Evolutionary conservation across 64 coral and sea anemone genomes (phyloP), one percentile per base, ranked within the genome.

Genomic region (Catalaphyllia jardinei): DNA sequence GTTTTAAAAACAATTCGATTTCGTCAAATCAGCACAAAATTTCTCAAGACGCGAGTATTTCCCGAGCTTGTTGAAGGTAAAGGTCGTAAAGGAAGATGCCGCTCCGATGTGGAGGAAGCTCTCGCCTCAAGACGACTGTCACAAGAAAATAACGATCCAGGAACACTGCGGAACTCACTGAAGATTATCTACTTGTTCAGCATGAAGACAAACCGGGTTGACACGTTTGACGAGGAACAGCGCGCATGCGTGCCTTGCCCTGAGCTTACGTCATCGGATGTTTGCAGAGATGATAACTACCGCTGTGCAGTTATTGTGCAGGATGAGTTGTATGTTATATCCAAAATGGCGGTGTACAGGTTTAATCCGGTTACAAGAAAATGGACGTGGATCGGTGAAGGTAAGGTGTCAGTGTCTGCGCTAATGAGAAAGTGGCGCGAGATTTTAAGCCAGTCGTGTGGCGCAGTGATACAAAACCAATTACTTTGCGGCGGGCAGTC

Each of bases 311-410:
- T 38, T 38, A 8, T 75, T 19, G 73, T 75, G 31, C 30, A 75
- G 73, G 73, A 46, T 4, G 73, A 75, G 33, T 17, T 75, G 15
- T 38, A 75, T 20, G 35, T 75, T 20, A 35, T 75, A 8, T 75
- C 73, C 13, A 75, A 46, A 31, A 75, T 3, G 33, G 31, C 30
- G 29, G 73, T 75, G 73, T 49, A 8, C 29, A 49, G 73, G 19
- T 75, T 75, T 46, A 75, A 75, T 46, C 73, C 30, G 4, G 73
- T 75, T 31, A 75, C 73, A 42, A 75, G 18, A 20, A 75, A 75
- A 75, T 75, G 73, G 73, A 75, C 73, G 39, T 75, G 73, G 73
- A 31, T 75, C 39, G 73, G 73, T 9, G 73, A 75, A 30, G 73
- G 73, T 75, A 75, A 49, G 13, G 0, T 20, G 17, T 42, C 0